These are phyloP conservation scores for Mactromeris polynyma DNA, from an alignment of 2,888 invertebrate genomes.

Conservation along the genomic window DNA sequence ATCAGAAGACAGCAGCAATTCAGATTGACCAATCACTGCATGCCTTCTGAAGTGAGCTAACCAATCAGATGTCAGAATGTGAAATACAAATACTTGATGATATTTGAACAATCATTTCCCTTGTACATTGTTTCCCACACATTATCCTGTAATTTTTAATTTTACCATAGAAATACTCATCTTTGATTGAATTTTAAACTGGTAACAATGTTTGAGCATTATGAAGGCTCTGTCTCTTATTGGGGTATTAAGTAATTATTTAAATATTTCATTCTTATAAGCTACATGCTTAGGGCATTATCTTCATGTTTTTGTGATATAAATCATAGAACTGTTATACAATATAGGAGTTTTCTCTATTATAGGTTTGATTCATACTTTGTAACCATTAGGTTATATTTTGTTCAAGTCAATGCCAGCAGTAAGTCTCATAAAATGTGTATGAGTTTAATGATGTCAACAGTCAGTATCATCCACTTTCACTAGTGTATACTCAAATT, in stretches of 20 bases:
- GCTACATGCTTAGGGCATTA: too few relatives aligned
- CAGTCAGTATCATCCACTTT: too few relatives aligned
- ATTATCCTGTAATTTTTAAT: neutral
- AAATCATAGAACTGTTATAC: too few relatives aligned
- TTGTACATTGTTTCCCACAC: neutral
- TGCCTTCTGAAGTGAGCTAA: neutral
- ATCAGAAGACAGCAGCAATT: neutral
- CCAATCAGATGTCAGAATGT: slow-evolving; percentile 12
- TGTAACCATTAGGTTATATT: too few relatives aligned
- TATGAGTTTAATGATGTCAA: too few relatives aligned
- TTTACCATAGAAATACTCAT: neutral
- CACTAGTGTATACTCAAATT: too few relatives aligned
- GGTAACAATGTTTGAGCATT: neutral
- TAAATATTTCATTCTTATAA: neutral
- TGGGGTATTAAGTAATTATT: neutral
- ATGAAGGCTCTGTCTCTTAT: neutral
- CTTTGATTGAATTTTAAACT: neutral
- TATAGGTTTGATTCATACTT: too few relatives aligned
- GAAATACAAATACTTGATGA: neutral
- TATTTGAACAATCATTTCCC: too few relatives aligned
- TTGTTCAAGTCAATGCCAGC: too few relatives aligned
- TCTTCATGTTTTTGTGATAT: too few relatives aligned
- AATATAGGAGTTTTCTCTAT: too few relatives aligned
- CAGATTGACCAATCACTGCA: slow-evolving; percentile 3
- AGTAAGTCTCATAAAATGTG: too few relatives aligned